These are phyloP conservation scores for Aselliscus stoliczkanus DNA, from an alignment of 2,797 vertebrate species.

Conservation along the genomic window DNA sequence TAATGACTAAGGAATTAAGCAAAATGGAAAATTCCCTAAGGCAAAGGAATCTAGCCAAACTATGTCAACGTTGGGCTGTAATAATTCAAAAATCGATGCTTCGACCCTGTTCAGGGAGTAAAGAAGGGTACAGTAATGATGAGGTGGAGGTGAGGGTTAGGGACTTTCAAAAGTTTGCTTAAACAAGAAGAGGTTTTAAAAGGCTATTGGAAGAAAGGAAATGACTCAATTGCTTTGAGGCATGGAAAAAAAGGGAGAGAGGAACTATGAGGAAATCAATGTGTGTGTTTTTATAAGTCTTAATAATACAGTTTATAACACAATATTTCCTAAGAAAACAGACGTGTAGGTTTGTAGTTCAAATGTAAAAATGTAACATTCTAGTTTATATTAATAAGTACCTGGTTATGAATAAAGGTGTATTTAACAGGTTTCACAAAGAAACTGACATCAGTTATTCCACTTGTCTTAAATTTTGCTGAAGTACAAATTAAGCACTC, in stretches of 20 bases:
- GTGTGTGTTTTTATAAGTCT: neutral
- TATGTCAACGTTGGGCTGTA: neutral
- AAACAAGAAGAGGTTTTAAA: constrained; percentile 44
- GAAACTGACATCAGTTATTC: neutral
- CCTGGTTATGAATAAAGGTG: neutral
- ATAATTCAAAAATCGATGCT: neutral
- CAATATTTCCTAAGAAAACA: constrained; percentile 20
- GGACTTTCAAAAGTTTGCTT: neutral
- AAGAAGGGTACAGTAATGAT: neutral
- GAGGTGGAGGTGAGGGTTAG: neutral
- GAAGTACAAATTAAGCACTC: neutral
- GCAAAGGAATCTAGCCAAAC: neutral
- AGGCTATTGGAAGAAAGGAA: constrained; percentile 49
- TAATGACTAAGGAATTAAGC: neutral
- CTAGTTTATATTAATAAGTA: constrained; percentile 49
- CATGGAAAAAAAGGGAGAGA: constrained; percentile 44
- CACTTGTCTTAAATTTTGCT: neutral
- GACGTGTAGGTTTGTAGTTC: neutral
- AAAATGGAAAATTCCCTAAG: neutral
- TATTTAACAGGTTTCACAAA: constrained; percentile 15
- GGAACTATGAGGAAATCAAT: constrained; percentile 24
- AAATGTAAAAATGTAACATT: constrained; percentile 34
- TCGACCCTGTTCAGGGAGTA: neutral
- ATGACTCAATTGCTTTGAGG: constrained; percentile 56
- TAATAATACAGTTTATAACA: constrained; percentile 34